phyloP scores from a whole-genome alignment of 2,113 vertebrate genomes.

The Vulpes ferrilata region DNA sequence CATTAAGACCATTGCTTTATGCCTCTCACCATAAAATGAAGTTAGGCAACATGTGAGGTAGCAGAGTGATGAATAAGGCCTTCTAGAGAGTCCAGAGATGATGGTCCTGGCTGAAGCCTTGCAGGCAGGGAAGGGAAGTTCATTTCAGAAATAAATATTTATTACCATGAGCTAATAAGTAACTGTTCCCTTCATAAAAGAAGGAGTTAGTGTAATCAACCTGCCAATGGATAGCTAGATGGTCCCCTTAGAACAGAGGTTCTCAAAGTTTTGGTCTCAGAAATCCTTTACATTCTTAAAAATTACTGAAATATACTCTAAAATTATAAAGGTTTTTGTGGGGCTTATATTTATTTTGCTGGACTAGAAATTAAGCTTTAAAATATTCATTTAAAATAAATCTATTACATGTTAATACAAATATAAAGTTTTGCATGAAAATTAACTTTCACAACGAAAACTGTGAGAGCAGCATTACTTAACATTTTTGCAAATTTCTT shows the following conservation, averaged over 20 bases:
- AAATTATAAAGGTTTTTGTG: background rate
- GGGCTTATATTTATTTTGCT: background rate
- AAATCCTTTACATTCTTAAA: background rate
- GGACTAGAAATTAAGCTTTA: background rate
- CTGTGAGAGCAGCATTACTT: background rate
- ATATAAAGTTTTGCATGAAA: slow-evolving; percentile 42
- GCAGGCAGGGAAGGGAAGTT: background rate
- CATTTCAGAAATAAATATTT: background rate
- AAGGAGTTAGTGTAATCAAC: background rate
- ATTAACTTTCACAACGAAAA: slow-evolving; percentile 11
- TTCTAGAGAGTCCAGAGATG: background rate
- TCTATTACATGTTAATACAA: background rate
- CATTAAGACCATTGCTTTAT: background rate
- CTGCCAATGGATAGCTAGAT: background rate
- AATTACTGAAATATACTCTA: background rate
- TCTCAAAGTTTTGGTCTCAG: background rate
- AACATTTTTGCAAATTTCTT: background rate
- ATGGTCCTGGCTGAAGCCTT: background rate
- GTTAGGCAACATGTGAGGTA: no score
- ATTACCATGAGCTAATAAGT: background rate
- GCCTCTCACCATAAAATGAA: background rate
- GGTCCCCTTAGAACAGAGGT: background rate
- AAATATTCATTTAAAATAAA: slow-evolving; percentile 20
- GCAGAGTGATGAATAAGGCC: background rate
- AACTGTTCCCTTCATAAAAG: background rate